Evolutionary conservation across 2,797 vertebrate genomes (phyloP).

Genomic region (Emys orbicularis): DNA sequence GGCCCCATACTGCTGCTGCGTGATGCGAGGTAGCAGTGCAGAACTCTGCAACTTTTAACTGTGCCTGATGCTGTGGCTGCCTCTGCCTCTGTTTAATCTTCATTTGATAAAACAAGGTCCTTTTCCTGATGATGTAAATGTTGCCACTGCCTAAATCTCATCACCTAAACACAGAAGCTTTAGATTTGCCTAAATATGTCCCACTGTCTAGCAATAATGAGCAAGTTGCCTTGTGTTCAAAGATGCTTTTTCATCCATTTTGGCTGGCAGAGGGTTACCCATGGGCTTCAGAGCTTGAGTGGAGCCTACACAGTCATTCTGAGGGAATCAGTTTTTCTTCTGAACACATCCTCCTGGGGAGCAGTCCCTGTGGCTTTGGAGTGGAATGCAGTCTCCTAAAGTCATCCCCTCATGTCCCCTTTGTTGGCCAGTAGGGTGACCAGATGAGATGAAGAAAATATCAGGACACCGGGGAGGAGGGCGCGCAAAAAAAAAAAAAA

Average conservation of each 20-base stretch:
- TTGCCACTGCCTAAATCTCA: background rate
- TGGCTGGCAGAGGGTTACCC: background rate
- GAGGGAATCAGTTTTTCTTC: background rate
- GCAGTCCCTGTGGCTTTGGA: background rate
- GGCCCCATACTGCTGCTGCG: background rate
- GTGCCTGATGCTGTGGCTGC: background rate
- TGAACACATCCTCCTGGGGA: background rate
- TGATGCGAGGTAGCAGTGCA: background rate
- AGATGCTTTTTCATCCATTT: background rate
- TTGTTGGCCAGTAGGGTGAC: background rate
- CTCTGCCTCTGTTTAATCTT: background rate
- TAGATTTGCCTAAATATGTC: background rate
- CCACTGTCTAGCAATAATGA: background rate
- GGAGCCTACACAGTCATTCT: background rate
- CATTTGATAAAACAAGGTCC: background rate
- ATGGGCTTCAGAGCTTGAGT: background rate
- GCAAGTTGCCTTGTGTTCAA: background rate
- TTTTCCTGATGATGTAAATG: background rate
- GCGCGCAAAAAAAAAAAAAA: too few species aligned
- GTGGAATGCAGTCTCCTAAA: background rate
- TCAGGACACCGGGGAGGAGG: too few species aligned
- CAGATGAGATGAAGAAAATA: too few species aligned
- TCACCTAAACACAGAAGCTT: background rate
- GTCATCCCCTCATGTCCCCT: background rate
- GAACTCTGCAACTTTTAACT: background rate